Percentiles rank a stretch among this genome's conserved stretches.
Evolutionary conservation across 2,888 invertebrate genomes (phyloP).

Genomic region (Apotomis turbidana): DNA sequence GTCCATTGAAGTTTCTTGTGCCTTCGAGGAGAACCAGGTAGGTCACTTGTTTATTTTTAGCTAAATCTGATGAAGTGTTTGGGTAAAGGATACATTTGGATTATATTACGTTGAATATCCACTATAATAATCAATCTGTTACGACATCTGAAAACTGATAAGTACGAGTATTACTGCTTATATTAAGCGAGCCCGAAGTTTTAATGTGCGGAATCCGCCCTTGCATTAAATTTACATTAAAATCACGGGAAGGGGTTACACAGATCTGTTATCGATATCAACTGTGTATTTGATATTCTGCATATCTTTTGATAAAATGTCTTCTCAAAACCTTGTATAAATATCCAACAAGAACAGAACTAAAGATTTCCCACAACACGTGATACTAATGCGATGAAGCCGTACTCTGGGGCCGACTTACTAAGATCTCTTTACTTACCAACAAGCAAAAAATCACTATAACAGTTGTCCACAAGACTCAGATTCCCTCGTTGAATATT

Average conservation of each 20-base stretch:
- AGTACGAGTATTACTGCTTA: too few relatives aligned
- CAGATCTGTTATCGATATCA: too few relatives aligned
- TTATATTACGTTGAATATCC: too few relatives aligned
- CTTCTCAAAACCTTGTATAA: slow-evolving; percentile 16
- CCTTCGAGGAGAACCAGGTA: slow-evolving; percentile 75
- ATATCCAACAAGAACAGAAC: slow-evolving; percentile 46
- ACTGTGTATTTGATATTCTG: too few relatives aligned
- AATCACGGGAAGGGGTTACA: too few relatives aligned
- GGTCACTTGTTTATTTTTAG: slow-evolving; percentile 46
- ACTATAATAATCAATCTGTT: too few relatives aligned
- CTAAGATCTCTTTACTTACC: slow-evolving; percentile 48
- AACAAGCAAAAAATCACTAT: slow-evolving; percentile 21
- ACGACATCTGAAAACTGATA: too few relatives aligned
- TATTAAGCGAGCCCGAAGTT: too few relatives aligned
- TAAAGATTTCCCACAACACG: slow-evolving; percentile 60
- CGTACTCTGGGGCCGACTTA: slow-evolving; percentile 59
- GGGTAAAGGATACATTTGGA: too few relatives aligned
- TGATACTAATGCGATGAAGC: slow-evolving; percentile 72
- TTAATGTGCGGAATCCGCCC: too few relatives aligned
- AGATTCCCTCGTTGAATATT: neutral
- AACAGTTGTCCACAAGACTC: neutral
- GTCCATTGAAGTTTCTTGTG: slow-evolving; percentile 71
- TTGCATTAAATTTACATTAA: too few relatives aligned
- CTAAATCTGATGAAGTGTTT: too few relatives aligned
- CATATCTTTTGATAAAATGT: neutral